Conservation (phyloP, 2,797 vertebrate genomes). For the Platalea minor region DNA sequence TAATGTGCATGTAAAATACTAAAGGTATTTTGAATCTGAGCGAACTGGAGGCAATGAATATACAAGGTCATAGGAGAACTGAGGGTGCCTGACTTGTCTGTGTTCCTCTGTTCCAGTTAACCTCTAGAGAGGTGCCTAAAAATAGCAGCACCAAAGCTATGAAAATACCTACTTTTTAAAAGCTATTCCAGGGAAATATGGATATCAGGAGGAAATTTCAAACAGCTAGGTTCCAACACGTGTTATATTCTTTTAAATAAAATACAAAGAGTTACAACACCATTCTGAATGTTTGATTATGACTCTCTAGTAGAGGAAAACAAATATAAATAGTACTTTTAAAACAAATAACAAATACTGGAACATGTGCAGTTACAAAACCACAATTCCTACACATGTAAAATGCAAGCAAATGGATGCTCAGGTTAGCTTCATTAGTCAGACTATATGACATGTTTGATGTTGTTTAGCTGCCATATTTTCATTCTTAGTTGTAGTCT, state of each 20-base stretch:
- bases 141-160: not conserved
- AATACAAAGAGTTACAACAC: not conserved
- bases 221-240: not conserved
- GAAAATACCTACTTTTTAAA: not conserved
- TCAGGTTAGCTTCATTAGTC: not conserved
- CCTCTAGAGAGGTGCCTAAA: not conserved
- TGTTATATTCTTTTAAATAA: not conserved
- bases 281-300: not conserved
- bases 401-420: not conserved
- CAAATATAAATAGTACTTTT: not conserved
- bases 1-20: not conserved
- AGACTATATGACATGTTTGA: not conserved
- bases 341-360: not conserved
- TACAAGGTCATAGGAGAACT: not conserved
- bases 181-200: not conserved
- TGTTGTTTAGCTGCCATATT: not conserved
- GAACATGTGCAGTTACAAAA: not conserved
- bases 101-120: not conserved
- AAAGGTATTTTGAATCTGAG: not conserved
- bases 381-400: not conserved
- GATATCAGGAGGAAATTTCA: not conserved
- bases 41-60: not conserved
- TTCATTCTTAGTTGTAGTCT: not conserved
- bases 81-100: rapidly evolving
- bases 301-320: not conserved